phyloP scores from a whole-genome alignment of 2,888 invertebrate species.

The Protula sp. region DNA sequence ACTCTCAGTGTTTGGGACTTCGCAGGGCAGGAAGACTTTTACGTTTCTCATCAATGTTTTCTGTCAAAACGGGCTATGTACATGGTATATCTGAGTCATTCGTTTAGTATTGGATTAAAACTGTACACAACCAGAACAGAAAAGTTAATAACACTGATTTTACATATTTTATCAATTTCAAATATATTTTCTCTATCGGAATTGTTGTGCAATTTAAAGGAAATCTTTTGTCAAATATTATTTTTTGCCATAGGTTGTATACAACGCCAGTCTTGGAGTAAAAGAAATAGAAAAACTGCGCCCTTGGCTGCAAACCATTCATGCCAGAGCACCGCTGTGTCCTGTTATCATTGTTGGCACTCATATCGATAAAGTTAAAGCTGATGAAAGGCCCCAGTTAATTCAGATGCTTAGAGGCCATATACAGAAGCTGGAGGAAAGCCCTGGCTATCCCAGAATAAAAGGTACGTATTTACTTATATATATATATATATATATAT shows the following conservation, averaged over 20 bases:
- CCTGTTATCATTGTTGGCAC: constrained; percentile 48
- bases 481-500: no score
- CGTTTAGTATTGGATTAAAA: no score
- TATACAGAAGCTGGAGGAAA: not conserved
- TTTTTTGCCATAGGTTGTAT: constrained; percentile 49
- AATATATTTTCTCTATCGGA: no score
- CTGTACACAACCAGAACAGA: no score
- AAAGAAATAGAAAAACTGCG: constrained; percentile 37
- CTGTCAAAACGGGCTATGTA: constrained; percentile 35
- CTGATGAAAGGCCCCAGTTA: not conserved
- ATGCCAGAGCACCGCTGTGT: constrained; percentile 44
- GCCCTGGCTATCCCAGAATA: constrained; percentile 37
- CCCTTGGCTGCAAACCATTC: constrained; percentile 46
- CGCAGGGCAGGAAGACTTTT: constrained; percentile 31
- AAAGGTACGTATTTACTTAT: constrained; percentile 18
- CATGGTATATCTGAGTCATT: constrained; percentile 29
- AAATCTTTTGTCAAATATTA: no score
- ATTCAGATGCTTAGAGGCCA: not conserved
- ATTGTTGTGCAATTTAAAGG: no score
- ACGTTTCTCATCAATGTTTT: constrained; percentile 35
- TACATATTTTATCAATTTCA: no score
- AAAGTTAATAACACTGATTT: no score
- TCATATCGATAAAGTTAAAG: constrained; percentile 34
- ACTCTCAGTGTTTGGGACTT: constrained; percentile 39
- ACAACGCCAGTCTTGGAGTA: constrained; percentile 32